These are phyloP conservation scores for Rotaria sp. DNA, from an alignment of 2,888 invertebrate genomes.

Conservation along the genomic window DNA sequence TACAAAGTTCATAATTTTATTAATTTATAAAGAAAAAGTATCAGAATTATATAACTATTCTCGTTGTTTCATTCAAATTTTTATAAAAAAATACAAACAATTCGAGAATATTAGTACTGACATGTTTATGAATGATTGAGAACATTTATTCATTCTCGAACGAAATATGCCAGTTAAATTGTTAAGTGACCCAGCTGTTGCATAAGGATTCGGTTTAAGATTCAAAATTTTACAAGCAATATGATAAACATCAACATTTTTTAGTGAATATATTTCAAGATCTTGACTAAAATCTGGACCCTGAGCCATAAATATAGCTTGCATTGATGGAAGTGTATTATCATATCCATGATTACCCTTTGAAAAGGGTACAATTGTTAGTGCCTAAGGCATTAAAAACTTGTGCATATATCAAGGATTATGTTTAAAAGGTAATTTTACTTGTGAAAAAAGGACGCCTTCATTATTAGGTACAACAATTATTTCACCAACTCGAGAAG, in stretches of 20 bases:
- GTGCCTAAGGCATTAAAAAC: background rate
- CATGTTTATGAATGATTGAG: background rate
- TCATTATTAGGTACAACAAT: background rate
- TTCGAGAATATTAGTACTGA: background rate
- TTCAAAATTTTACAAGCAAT: conserved; percentile 19
- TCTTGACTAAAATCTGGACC: background rate
- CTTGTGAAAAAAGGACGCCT: background rate
- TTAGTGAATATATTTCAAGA: background rate
- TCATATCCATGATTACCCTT: conserved; percentile 22
- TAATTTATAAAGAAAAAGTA: too few species aligned
- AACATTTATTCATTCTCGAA: background rate
- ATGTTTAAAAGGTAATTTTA: background rate
- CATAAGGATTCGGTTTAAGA: conserved; percentile 6
- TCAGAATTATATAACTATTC: too few species aligned
- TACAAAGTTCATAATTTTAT: too few species aligned
- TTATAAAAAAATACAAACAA: background rate
- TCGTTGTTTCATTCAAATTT: background rate
- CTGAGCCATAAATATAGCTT: conserved; percentile 8
- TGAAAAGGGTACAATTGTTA: background rate
- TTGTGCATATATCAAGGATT: background rate
- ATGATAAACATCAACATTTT: conserved; percentile 10
- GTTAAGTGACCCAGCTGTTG: background rate
- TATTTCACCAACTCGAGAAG: background rate
- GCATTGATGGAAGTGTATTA: background rate
- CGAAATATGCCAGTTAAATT: background rate